Evolutionary conservation across 2,888 invertebrate genomes (phyloP).

Genomic region (Camptogramma bilineatum): DNA sequence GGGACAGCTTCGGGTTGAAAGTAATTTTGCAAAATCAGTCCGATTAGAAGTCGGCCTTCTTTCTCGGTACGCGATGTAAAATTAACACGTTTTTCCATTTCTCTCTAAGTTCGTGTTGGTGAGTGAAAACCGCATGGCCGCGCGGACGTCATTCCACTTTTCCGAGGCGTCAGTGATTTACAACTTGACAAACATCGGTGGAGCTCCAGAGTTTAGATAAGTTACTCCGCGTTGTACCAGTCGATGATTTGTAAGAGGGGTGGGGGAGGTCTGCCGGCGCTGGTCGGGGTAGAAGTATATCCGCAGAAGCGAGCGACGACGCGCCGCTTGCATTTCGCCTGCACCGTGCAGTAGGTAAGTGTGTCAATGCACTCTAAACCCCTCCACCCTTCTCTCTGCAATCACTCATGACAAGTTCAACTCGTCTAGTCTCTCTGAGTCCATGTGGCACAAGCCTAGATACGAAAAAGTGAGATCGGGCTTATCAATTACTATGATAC

Average conservation of each 20-base stretch:
- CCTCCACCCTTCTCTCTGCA: slow-evolving; percentile 71
- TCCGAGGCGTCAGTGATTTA: slow-evolving; percentile 78
- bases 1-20: background rate
- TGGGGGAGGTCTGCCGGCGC: slow-evolving; percentile 58
- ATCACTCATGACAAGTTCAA: slow-evolving; percentile 79
- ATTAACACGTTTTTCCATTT: slow-evolving; percentile 73
- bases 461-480: slow-evolving; percentile 44
- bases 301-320: slow-evolving; percentile 69
- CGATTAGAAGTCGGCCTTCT: slow-evolving; percentile 46
- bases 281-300: slow-evolving; percentile 63
- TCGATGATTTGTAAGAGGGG: slow-evolving; percentile 45
- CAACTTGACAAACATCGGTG: slow-evolving; percentile 60
- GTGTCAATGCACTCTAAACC: slow-evolving; percentile 83
- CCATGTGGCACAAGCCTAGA: slow-evolving; percentile 54
- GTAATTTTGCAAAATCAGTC: slow-evolving; percentile 27
- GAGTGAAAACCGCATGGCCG: slow-evolving; percentile 80
- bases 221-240: slow-evolving; percentile 47
- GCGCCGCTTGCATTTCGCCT: slow-evolving; percentile 77
- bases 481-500: slow-evolving; percentile 24
- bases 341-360: slow-evolving; percentile 83
- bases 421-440: slow-evolving; percentile 60
- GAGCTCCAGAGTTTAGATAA: slow-evolving; percentile 56
- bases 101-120: slow-evolving; percentile 75
- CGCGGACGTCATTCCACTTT: slow-evolving; percentile 84
- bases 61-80: slow-evolving; percentile 60